Conservation (phyloP, 2,113 vertebrate genomes). For the Balaenoptera acutorostrata region DNA sequence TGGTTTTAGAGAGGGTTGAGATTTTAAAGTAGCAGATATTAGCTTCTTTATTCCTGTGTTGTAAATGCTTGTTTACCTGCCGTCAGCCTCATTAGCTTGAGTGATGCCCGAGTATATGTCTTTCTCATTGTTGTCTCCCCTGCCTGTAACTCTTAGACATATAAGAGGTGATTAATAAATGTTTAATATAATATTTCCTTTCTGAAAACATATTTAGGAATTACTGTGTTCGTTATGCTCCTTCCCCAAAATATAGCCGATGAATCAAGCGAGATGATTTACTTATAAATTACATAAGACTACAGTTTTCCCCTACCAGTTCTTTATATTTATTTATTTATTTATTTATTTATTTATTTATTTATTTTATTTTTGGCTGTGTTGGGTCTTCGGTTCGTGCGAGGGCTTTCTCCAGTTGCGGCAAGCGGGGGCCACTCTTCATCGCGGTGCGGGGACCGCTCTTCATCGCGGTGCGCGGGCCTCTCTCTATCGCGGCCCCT, state of each 20-base stretch:
- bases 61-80: not conserved
- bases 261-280: not conserved
- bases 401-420: too few species aligned
- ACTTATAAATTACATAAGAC: not conserved
- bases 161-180: not conserved
- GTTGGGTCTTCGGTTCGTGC: too few species aligned
- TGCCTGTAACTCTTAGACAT: not conserved
- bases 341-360: too few species aligned
- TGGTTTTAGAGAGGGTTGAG: not conserved
- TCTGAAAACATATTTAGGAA: not conserved
- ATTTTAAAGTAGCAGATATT: not conserved
- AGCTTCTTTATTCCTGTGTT: not conserved
- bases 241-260: not conserved
- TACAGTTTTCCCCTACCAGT: not conserved
- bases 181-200: not conserved
- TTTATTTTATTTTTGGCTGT: too few species aligned
- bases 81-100: not conserved
- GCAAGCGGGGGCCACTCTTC: too few species aligned
- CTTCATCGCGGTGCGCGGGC: too few species aligned
- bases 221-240: not conserved
- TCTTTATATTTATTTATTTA: slow-evolving; percentile 36
- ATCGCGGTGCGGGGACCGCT: too few species aligned
- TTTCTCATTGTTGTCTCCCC: not conserved
- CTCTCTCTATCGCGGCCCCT: too few species aligned
- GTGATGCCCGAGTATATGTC: not conserved